Percentiles rank a stretch among this genome's conserved stretches.
Conservation (phyloP, 64 coral and sea anemone species). For the Montipora sp. region DNA sequence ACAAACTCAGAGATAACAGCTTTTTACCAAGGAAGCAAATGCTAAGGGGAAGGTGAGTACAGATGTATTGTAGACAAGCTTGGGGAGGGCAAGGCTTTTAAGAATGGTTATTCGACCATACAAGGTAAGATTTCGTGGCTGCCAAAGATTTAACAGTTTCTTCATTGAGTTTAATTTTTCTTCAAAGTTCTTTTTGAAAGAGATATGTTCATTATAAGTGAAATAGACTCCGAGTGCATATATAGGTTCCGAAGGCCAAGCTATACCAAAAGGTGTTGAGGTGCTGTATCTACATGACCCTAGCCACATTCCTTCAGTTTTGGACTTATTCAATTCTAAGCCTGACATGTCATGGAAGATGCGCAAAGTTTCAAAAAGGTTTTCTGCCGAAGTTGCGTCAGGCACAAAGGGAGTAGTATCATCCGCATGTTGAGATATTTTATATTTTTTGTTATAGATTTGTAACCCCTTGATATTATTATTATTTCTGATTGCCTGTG, state of each 20-base stretch:
- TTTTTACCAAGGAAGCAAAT: background rate
- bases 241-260: background rate
- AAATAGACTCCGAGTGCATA: background rate
- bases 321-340: background rate
- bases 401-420: constrained; percentile 25
- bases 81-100: constrained; percentile 1
- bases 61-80: constrained; percentile 5
- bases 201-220: background rate
- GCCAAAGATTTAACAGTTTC: background rate
- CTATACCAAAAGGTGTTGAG: background rate
- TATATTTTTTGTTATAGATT: background rate
- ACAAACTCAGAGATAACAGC: background rate
- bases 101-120: constrained; percentile 15
- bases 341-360: background rate
- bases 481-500: background rate
- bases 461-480: background rate
- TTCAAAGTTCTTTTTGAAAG: background rate
- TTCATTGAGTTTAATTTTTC: background rate
- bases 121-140: background rate
- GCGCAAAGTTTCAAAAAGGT: background rate
- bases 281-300: background rate
- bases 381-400: background rate
- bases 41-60: background rate
- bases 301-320: constrained; percentile 37
- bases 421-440: constrained; percentile 41